A percentile compares a stretch with the other conserved stretches of the same genome.
phyloP scores from a whole-genome alignment of 2,113 vertebrate species.

The Hippocampus abdominalis region DNA sequence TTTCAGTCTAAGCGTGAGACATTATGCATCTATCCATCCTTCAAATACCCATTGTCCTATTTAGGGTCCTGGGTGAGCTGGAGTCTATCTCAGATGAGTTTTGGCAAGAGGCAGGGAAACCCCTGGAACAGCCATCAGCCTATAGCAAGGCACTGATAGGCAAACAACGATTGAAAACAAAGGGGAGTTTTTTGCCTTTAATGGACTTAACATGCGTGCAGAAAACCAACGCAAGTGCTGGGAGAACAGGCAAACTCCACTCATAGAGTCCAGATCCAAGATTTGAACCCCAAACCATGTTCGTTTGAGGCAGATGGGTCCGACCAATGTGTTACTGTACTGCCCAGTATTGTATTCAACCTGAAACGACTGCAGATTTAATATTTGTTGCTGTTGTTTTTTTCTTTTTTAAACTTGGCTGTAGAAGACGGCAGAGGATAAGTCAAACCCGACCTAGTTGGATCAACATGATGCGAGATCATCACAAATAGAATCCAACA shows the following conservation, averaged over 20 bases:
- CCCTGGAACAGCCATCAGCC: background rate
- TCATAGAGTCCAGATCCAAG: no score
- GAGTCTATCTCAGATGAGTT: background rate
- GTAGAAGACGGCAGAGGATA: background rate
- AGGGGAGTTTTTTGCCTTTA: no score
- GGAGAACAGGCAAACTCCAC: no score
- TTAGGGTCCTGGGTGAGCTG: background rate
- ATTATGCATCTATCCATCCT: background rate
- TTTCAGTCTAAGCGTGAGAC: background rate
- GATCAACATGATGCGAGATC: background rate
- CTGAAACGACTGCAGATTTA: background rate
- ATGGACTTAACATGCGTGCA: no score
- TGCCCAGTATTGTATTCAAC: background rate
- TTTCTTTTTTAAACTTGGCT: background rate
- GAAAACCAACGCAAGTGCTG: no score
- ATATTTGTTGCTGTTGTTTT: background rate
- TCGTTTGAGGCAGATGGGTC: no score
- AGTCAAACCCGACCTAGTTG: background rate
- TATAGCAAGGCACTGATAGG: background rate
- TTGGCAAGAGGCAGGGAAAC: background rate
- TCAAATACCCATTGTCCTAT: background rate
- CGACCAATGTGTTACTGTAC: no score
- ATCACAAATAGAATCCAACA: background rate
- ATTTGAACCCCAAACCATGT: no score
- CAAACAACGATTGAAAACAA: background rate